Percentiles rank a stretch among this genome's conserved stretches.
These are phyloP conservation scores for Watsonalla binaria DNA, from an alignment of 2,888 invertebrate species.

Conservation along the genomic window DNA sequence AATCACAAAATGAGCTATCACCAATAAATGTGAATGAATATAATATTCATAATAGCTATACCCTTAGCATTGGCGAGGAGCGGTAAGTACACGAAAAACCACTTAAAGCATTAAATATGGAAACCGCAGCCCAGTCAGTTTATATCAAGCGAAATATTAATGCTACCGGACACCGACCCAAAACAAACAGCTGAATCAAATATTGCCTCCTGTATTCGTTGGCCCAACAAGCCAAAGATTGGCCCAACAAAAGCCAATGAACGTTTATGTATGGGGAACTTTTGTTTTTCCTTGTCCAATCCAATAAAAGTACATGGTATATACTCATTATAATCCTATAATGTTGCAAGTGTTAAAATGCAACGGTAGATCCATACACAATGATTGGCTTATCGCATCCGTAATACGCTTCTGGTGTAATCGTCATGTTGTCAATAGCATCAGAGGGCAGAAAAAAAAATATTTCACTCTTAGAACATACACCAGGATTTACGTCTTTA, in stretches of 20 bases:
- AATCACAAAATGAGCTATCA: conserved; percentile 6
- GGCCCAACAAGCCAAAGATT: conserved; percentile 6
- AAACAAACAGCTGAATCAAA: conserved; percentile 15
- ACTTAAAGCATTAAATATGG: conserved; percentile 70
- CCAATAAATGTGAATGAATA: conserved; percentile 10
- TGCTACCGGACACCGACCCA: conserved; percentile 20
- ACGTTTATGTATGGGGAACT: no score
- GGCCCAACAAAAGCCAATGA: no score
- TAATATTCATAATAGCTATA: conserved; percentile 6
- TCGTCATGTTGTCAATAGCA: no score
- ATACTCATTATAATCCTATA: no score
- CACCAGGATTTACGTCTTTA: no score
- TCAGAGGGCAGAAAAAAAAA: no score
- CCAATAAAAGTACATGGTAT: no score
- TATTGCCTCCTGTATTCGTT: not conserved
- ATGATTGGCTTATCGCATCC: conserved; percentile 10
- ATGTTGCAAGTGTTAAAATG: no score
- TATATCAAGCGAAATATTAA: conserved; percentile 48
- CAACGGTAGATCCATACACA: no score
- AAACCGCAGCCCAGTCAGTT: conserved; percentile 36
- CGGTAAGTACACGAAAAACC: conserved; percentile 55
- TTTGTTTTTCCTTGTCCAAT: no score
- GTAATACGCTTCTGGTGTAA: no score
- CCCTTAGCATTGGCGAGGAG: conserved; percentile 19
- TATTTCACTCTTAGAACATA: no score